A percentile compares a stretch with the other conserved stretches of the same genome.
These are phyloP conservation scores for Apantesis nais DNA, from an alignment of 2,888 invertebrate species.

Conservation along the genomic window DNA sequence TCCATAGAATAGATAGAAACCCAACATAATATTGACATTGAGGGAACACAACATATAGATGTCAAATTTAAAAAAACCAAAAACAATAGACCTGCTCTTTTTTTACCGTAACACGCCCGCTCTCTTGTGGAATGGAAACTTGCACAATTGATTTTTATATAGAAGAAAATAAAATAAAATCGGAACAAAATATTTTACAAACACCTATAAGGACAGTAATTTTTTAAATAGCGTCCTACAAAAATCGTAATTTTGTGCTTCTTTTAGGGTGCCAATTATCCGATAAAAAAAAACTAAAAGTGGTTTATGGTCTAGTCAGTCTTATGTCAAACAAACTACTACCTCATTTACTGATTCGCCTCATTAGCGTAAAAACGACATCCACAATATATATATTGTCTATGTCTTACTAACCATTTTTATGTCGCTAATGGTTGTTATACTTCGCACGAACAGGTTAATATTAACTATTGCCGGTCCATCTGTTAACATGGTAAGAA, in stretches of 20 bases:
- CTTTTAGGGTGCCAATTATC: conserved; percentile 12
- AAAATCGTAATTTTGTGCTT: conserved; percentile 10
- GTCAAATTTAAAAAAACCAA: conserved; percentile 19
- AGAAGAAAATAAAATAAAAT: conserved; percentile 25
- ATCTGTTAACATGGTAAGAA: conserved; percentile 87
- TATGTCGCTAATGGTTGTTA: conserved; percentile 99
- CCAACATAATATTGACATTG: background rate
- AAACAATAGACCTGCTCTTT: conserved; percentile 40
- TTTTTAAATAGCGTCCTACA: conserved; percentile 1
- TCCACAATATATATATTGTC: conserved; percentile 27
- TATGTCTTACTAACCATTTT: conserved; percentile 96
- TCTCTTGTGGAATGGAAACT: conserved; percentile 55
- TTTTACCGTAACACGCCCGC: conserved; percentile 61
- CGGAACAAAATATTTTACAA: background rate
- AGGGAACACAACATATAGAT: conserved; percentile 18
- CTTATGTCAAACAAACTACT: conserved; percentile 44
- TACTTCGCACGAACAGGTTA: conserved; percentile 99
- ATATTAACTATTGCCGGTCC: conserved; percentile 98
- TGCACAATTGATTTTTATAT: conserved; percentile 45
- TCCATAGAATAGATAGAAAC: background rate
- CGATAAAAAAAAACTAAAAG: conserved; percentile 33
- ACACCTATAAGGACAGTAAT: background rate
- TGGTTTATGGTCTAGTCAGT: conserved; percentile 1
- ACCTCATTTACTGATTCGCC: conserved; percentile 34
- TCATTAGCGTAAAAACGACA: conserved; percentile 23